These are phyloP conservation scores for Pedionomus torquatus DNA, from an alignment of 2,113 vertebrate genomes.

Conservation along the genomic window DNA sequence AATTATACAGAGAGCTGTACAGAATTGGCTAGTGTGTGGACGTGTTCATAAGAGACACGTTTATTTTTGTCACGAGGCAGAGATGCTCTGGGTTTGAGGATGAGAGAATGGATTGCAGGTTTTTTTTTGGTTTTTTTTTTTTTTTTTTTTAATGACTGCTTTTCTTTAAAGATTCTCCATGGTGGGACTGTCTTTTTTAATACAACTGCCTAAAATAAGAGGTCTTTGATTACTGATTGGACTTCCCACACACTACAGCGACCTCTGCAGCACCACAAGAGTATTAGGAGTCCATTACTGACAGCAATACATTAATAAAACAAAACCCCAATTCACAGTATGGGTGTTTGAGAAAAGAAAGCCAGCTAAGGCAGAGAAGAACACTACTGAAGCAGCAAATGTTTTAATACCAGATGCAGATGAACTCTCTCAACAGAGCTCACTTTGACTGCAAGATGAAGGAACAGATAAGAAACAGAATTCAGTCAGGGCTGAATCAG, in stretches of 20 bases:
- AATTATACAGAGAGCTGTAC: background rate
- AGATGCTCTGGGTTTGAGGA: background rate
- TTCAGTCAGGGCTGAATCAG: background rate
- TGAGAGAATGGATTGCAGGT: background rate
- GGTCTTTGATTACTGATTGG: background rate
- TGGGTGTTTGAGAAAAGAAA: background rate
- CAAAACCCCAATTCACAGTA: background rate
- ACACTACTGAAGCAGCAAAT: background rate
- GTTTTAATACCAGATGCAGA: constrained; percentile 30
- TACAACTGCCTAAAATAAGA: background rate
- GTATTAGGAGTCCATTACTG: background rate
- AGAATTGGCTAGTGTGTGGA: background rate
- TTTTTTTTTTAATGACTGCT: background rate
- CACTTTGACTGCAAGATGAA: background rate
- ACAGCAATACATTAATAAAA: background rate
- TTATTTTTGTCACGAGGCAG: background rate
- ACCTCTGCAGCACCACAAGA: background rate
- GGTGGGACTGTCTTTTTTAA: background rate
- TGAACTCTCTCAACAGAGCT: background rate
- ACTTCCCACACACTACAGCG: background rate
- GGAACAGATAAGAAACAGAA: background rate
- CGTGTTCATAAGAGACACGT: background rate
- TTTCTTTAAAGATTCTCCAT: background rate
- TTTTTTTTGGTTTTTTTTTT: background rate
- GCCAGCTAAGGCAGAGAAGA: background rate